A percentile compares a stretch with the other conserved stretches of the same genome.
Conservation (phyloP, 2,113 vertebrate species). For the Ictidomys tridecemlineatus region DNA sequence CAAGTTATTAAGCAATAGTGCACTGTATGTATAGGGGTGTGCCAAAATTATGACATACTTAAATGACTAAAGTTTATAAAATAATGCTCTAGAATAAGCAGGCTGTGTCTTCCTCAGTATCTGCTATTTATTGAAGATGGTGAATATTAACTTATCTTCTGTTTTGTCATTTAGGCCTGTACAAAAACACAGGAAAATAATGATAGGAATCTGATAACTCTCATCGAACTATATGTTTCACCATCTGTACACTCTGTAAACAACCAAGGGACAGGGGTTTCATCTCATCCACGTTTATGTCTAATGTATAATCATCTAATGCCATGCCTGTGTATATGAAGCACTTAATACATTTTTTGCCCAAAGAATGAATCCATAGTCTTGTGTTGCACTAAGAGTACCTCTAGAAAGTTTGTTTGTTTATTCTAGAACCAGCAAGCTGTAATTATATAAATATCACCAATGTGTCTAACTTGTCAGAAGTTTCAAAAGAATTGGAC, state of each 20-base stretch:
- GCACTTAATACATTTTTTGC: not conserved
- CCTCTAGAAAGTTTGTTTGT: not conserved
- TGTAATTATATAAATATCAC: not conserved
- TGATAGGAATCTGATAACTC: not conserved
- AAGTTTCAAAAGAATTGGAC: not conserved
- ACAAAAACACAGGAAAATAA: not conserved
- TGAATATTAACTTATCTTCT: not conserved
- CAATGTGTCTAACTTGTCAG: not conserved
- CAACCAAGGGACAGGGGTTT: fast-evolving
- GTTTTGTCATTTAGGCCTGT: not conserved
- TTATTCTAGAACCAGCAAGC: not conserved
- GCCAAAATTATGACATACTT: not conserved
- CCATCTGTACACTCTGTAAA: fast-evolving
- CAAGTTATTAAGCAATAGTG: not conserved
- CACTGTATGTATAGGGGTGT: fast-evolving
- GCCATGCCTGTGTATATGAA: fast-evolving
- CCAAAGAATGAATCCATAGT: not conserved
- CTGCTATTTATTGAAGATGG: not conserved
- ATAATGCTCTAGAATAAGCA: not conserved
- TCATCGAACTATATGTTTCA: not conserved
- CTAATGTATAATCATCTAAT: not conserved
- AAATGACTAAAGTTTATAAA: not conserved
- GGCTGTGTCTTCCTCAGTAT: not conserved
- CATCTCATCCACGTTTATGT: not conserved
- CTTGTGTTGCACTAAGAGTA: not conserved